Percentiles rank a stretch among this genome's conserved stretches.
Conservation (phyloP, 2,113 vertebrate genomes). For the Corythornis vintsioides region DNA sequence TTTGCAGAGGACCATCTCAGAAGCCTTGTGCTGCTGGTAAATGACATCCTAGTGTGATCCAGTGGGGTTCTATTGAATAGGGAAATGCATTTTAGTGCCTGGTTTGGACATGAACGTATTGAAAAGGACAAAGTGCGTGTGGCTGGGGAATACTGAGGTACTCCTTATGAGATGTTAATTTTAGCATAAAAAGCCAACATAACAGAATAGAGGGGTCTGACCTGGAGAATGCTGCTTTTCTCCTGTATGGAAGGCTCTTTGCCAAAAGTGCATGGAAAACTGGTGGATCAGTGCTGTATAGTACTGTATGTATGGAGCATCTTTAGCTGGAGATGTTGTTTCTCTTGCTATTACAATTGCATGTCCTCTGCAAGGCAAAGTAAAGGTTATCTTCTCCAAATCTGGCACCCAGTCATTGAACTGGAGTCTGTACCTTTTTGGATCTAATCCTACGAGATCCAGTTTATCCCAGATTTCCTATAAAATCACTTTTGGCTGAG, state of each 20-base stretch:
- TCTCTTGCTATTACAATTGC: neutral
- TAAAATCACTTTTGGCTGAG: neutral
- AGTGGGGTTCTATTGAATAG: neutral
- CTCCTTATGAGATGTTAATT: neutral
- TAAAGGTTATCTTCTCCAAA: neutral
- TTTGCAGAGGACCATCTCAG: neutral
- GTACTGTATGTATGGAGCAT: neutral
- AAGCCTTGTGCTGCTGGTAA: neutral
- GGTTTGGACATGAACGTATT: neutral
- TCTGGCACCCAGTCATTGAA: neutral
- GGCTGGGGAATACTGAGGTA: neutral
- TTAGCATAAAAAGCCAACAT: rapidly evolving
- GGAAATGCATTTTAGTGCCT: neutral
- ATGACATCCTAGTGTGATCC: neutral
- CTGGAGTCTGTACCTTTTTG: neutral
- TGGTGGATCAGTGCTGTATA: neutral
- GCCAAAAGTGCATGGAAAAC: neutral
- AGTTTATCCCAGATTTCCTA: neutral
- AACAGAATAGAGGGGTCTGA: neutral
- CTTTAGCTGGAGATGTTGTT: neutral
- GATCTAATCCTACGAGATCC: neutral
- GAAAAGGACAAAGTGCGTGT: neutral
- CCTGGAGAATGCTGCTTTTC: neutral
- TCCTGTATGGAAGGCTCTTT: neutral
- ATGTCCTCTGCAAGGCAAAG: neutral